phyloP scores from a whole-genome alignment of 2,888 invertebrate genomes.

The Plutella xylostella region DNA sequence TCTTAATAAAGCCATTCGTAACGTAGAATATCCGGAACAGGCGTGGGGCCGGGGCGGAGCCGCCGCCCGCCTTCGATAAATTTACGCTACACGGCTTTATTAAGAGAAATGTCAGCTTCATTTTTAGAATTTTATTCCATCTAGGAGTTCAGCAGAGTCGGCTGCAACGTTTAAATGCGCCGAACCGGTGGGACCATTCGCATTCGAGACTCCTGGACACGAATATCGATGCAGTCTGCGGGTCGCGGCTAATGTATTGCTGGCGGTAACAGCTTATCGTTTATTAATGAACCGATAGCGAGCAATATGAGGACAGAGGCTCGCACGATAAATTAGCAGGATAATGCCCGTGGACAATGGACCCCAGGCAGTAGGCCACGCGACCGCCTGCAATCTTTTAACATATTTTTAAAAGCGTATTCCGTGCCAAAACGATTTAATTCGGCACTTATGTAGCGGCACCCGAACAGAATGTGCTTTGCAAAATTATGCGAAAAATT shows the following conservation, averaged over 20 bases:
- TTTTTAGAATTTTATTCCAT: slow-evolving; percentile 1
- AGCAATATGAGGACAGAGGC: slow-evolving; percentile 39
- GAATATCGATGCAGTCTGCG: slow-evolving; percentile 33
- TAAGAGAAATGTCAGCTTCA: slow-evolving; percentile 4
- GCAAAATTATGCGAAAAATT: slow-evolving; percentile 37
- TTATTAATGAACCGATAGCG: slow-evolving; percentile 54
- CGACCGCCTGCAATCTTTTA: slow-evolving; percentile 35
- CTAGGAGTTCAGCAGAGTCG: background rate
- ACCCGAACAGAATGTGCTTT: slow-evolving; percentile 24
- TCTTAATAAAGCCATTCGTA: slow-evolving; percentile 65
- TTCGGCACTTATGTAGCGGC: slow-evolving; percentile 37
- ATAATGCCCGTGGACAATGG: slow-evolving; percentile 41
- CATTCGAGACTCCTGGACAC: slow-evolving; percentile 24
- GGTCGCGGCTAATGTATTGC: slow-evolving; percentile 36
- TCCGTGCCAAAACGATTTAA: slow-evolving; percentile 50
- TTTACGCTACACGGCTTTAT: slow-evolving; percentile 7
- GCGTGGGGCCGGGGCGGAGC: slow-evolving; percentile 39
- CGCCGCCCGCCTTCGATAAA: slow-evolving; percentile 3
- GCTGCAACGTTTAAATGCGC: slow-evolving; percentile 1
- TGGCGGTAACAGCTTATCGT: slow-evolving; percentile 40
- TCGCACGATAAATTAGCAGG: slow-evolving; percentile 43
- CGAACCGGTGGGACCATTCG: background rate
- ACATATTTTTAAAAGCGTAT: slow-evolving; percentile 43
- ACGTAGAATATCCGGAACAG: slow-evolving; percentile 54
- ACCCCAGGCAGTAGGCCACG: slow-evolving; percentile 29